These are phyloP conservation scores for Parazoanthus atlanticus DNA, from an alignment of 92 coral and sea anemone genomes.

Conservation along the genomic window DNA sequence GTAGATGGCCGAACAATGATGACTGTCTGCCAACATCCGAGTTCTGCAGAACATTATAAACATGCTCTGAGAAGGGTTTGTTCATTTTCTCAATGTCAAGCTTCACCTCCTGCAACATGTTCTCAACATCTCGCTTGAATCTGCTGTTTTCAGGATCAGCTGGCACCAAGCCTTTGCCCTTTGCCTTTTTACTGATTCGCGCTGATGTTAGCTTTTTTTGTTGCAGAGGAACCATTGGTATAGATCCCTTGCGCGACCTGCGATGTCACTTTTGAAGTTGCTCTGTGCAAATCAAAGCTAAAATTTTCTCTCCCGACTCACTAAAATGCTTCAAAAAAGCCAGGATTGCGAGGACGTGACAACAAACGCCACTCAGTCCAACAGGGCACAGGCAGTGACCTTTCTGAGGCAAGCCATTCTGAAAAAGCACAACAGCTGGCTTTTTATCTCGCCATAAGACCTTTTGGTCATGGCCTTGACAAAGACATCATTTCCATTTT, in stretches of 20 bases:
- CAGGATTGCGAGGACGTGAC: constrained; percentile 29
- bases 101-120: neutral
- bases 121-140: neutral
- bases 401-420: constrained; percentile 40
- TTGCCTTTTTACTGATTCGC: neutral
- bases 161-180: neutral
- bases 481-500: constrained; percentile 28
- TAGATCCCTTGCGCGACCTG: neutral
- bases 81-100: neutral
- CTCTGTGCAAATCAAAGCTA: constrained; percentile 40
- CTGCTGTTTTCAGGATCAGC: neutral
- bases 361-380: constrained; percentile 43
- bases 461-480: constrained; percentile 46
- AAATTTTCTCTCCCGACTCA: constrained; percentile 5
- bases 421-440: constrained; percentile 37
- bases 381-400: constrained; percentile 45
- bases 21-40: neutral
- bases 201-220: constrained; percentile 1
- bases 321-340: constrained; percentile 22
- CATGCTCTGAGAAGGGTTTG: neutral
- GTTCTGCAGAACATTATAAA: neutral
- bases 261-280: constrained; percentile 52
- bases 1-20: neutral
- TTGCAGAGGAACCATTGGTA: neutral
- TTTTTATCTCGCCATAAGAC: constrained; percentile 32